A percentile compares a stretch with the other conserved stretches of the same genome.
Evolutionary conservation across 2,113 vertebrate genomes (phyloP).

Genomic region (Aegithalos caudatus): DNA sequence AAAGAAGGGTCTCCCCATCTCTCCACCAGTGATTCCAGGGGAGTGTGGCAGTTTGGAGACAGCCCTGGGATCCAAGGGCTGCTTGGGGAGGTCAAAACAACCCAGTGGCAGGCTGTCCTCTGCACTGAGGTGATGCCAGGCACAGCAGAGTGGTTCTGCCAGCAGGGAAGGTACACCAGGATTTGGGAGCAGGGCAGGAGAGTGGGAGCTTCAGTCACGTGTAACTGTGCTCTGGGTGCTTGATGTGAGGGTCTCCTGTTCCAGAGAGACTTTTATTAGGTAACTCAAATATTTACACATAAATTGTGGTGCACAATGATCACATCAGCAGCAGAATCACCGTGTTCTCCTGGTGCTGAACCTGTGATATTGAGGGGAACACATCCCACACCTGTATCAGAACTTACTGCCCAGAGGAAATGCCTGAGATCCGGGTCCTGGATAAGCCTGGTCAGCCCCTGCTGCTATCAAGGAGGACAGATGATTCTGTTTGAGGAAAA

Average conservation of each 20-base stretch:
- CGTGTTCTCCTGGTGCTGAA: background rate
- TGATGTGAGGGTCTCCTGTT: background rate
- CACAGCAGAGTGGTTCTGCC: rapidly evolving
- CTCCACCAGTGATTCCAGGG: rapidly evolving
- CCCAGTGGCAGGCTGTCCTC: background rate
- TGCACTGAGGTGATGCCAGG: background rate
- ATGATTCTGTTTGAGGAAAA: rapidly evolving
- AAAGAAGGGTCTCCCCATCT: background rate
- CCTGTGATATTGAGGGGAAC: background rate
- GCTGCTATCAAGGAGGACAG: background rate
- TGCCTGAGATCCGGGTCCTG: background rate
- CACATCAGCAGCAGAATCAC: background rate
- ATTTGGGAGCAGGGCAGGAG: background rate
- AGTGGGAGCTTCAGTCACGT: rapidly evolving
- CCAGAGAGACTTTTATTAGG: background rate
- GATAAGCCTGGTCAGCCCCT: background rate
- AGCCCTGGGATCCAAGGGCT: rapidly evolving
- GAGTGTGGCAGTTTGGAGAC: background rate
- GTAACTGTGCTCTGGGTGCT: rapidly evolving
- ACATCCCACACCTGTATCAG: background rate
- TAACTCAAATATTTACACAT: rapidly evolving
- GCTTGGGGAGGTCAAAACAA: background rate
- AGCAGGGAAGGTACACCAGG: rapidly evolving
- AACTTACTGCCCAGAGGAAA: background rate
- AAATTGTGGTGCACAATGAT: rapidly evolving